Base-by-base conservation (phyloP, 2,888 invertebrate species). In the Pristionchus fissidentatus region DNA sequence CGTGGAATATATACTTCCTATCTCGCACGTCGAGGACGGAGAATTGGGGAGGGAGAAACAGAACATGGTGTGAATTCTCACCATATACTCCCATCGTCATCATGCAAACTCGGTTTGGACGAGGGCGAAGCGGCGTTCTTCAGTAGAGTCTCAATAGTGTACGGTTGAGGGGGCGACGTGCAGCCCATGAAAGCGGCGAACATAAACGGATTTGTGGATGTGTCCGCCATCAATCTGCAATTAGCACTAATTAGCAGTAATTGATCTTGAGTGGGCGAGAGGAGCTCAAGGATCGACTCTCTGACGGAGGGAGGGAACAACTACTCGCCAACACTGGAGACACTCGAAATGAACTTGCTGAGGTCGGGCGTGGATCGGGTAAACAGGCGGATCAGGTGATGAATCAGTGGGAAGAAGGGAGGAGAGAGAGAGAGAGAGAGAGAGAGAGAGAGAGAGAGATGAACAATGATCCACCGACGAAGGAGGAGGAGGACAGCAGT, bases 161-260 rank as follows among this genome's bases (percentile, higher is more conserved):
- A 81, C 26, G 57, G 79, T 46, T 62, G 80, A 3, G 62, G 41
- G 32, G 62, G 80, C 0, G 80, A 81, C 32, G 75, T 19, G 60
- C 87, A 87, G 29, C 85, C 85, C 85, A 88, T 84, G 19, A 87
- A 84, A 35, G 87, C 85, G 49, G 88, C 84, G 66, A 88, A 87
- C 35, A 87, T 85, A 29, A 85, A 85, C 41, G 85, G 85, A 49
- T 85, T 85, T 26, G 84, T 57, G 70, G 86, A 84, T 32, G 85
- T 84, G 70, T 86, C 85, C 52, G 84, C 62, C 85, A 85, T 85
- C 73, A 81, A 29, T 19, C 80, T 81, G 80, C 26, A 81, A 79
- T 13, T 13, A 1, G 8, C 13, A 4, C 26, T 55, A 2, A n/a
- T 57, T 1, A 15, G 57, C 5, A 0, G 29, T 32, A 32, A n/a